Base-by-base conservation (phyloP, 2,113 vertebrate species). In the Solea senegalensis region DNA sequence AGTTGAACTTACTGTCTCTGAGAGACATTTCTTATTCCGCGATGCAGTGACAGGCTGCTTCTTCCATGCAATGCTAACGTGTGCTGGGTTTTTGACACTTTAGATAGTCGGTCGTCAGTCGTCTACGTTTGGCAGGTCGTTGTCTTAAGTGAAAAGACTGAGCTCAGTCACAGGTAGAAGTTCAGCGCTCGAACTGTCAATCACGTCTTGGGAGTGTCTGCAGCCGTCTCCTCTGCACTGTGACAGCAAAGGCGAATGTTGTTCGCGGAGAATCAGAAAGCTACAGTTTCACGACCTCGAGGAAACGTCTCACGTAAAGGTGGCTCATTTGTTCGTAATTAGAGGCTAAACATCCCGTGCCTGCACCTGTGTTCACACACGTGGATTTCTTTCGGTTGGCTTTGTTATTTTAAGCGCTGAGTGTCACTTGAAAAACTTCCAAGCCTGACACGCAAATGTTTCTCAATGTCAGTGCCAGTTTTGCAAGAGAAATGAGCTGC, bases 401-500 rank as follows among this genome's bases (percentile, higher is more conserved):
- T 4, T 34, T 39, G 45, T 39, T 7, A 66, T 82, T 88, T 76
- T 67, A 74, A 71, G 56, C 51, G 53, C 72, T 34, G 27, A 74
- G 80, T 76, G 59, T 72, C 63, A 81, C 52, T 72, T 72, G 58
- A 77, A 72, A 66, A 73, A 64, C 66, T 39, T 77, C 5, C 7
- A 11, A 67, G 66, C 12, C 28, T 52, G 46, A 59, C 77, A 64
- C n/a, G 67, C 53, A 76, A 80, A 76, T 73, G 55, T 83, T 83
- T 75, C 65, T 78, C 59, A 57, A 56, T 70, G 79, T 80, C 77
- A 78, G 61, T 58, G 81, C 61, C 74, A 65, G 76, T 55, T 62
- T 44, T 78, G 68, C 53, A 59, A 72, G 65, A 81, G 68, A 78
- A 90, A 83, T 76, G 80, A 81, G 76, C 78, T 77, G 66, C 71